Percentiles rank a stretch among this genome's conserved stretches.
phyloP scores from a whole-genome alignment of 2,888 invertebrate genomes.

The Holacanthella duospinosa region DNA sequence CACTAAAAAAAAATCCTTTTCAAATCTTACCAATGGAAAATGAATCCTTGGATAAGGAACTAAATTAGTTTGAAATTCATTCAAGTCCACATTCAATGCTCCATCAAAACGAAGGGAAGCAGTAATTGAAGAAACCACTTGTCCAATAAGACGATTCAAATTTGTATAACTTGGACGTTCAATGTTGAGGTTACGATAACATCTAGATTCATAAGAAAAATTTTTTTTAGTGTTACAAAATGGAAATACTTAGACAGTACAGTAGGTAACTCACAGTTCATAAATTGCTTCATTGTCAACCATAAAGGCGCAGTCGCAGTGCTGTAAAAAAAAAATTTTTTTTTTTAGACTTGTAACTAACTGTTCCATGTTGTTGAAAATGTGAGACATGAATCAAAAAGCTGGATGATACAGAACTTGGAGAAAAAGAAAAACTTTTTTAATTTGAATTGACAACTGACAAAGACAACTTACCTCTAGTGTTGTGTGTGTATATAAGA shows the following conservation, averaged over 20 bases:
- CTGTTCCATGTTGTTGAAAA: no score
- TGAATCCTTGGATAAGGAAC: conserved; percentile 49
- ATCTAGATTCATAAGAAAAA: conserved; percentile 43
- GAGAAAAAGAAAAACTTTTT: not conserved
- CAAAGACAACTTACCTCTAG: conserved; percentile 32
- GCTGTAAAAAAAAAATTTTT: conserved; percentile 43
- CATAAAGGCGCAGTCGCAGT: conserved; percentile 95
- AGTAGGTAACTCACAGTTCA: conserved; percentile 46
- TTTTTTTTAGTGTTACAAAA: not conserved
- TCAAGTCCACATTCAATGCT: conserved; percentile 82
- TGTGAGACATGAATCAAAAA: no score
- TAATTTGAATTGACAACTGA: not conserved
- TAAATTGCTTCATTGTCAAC: conserved; percentile 80
- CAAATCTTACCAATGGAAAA: conserved; percentile 43
- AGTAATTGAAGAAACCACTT: conserved; percentile 84
- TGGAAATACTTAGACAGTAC: conserved; percentile 34
- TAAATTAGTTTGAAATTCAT: conserved; percentile 74
- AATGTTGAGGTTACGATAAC: conserved; percentile 87
- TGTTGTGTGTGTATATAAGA: conserved; percentile 17
- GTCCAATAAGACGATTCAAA: conserved; percentile 87
- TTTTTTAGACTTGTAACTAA: no score
- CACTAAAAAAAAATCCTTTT: not conserved
- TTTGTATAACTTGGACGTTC: conserved; percentile 94
- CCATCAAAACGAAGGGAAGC: conserved; percentile 88
- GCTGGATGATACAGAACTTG: no score